Percentiles rank a stretch among this genome's conserved stretches.
Conservation (phyloP, 2,888 invertebrate genomes). For the Ommatoiulus sabulosus region DNA sequence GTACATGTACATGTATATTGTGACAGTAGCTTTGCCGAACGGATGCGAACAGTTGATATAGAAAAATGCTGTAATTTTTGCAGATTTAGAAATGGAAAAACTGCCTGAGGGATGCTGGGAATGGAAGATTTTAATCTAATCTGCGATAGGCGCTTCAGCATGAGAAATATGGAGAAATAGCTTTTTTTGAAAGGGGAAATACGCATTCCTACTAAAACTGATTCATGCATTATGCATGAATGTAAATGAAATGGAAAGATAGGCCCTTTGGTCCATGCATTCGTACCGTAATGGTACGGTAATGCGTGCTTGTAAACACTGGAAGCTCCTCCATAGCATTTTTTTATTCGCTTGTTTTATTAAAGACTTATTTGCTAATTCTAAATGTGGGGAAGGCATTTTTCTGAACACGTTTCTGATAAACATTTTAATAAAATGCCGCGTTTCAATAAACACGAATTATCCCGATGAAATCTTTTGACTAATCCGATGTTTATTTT, state of each 20-base stretch:
- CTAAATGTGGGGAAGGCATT: too few relatives aligned
- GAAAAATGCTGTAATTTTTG: background rate
- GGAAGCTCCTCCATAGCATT: background rate
- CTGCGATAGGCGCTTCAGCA: background rate
- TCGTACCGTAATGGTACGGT: background rate
- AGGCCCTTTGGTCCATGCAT: background rate
- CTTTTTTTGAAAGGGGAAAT: background rate
- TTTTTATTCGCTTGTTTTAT: background rate
- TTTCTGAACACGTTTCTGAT: too few relatives aligned
- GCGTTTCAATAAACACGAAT: too few relatives aligned
- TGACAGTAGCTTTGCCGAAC: background rate
- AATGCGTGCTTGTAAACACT: background rate
- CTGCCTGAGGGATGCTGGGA: background rate
- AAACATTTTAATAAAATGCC: too few relatives aligned
- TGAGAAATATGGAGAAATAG: background rate
- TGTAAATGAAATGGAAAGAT: background rate
- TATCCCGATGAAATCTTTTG: too few relatives aligned
- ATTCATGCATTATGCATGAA: background rate
- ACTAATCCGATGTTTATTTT: background rate
- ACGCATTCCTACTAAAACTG: too few relatives aligned
- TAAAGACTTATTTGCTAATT: background rate
- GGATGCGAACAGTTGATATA: background rate
- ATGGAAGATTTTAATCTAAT: background rate
- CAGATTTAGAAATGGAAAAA: slow-evolving; percentile 9
- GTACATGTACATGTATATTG: background rate